Conservation (phyloP, 2,113 vertebrate genomes). For the Rhabdomys dilectus region DNA sequence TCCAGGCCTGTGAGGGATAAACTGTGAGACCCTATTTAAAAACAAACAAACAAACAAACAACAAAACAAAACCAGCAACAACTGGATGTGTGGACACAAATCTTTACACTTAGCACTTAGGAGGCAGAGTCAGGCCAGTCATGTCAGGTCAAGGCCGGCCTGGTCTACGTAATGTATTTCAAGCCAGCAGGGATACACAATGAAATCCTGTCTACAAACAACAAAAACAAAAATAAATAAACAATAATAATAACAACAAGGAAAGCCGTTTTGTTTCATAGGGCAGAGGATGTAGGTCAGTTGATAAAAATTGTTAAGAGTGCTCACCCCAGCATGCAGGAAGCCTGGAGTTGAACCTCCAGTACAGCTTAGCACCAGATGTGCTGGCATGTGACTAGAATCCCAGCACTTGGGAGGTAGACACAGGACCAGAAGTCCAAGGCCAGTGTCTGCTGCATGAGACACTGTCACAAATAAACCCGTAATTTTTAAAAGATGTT, state of each 20-base stretch:
- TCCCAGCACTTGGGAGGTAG: not conserved
- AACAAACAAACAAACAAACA: not conserved
- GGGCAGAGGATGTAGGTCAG: not conserved
- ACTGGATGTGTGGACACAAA: not conserved
- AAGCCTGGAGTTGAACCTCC: not conserved
- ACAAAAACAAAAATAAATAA: not conserved
- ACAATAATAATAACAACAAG: not conserved
- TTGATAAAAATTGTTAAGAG: not conserved
- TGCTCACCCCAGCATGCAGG: accelerated
- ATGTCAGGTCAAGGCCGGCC: not conserved
- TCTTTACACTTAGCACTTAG: not conserved
- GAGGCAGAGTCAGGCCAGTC: not conserved
- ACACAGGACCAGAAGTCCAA: not conserved
- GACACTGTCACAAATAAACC: not conserved
- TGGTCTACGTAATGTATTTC: not conserved
- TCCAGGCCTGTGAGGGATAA: not conserved
- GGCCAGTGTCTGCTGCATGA: not conserved
- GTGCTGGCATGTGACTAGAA: not conserved
- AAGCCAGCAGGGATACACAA: not conserved
- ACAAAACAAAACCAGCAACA: not conserved
- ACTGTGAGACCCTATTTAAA: not conserved
- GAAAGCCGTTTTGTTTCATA: not conserved
- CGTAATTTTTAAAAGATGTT: not conserved
- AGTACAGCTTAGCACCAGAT: not conserved
- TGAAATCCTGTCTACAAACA: not conserved